Conservation (phyloP, 2,113 vertebrate species). For the Pungitius pungitius region DNA sequence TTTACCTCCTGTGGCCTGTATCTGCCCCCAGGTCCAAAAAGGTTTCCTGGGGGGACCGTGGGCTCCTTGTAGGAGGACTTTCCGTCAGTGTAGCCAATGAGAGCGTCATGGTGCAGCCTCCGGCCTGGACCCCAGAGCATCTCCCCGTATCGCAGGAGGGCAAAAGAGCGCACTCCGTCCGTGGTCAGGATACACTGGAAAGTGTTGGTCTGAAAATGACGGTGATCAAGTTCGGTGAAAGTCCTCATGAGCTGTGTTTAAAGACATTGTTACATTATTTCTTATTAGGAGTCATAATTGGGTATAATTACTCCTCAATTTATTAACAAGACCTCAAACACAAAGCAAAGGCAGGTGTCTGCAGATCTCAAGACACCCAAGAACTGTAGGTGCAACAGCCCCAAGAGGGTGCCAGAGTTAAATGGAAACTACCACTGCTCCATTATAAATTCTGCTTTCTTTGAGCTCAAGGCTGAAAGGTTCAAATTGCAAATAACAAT, state of each 20-base stretch:
- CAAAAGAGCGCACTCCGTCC: constrained; percentile 81
- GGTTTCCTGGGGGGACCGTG: constrained; percentile 69
- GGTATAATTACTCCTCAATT: background rate
- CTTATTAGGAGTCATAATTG: background rate
- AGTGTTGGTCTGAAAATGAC: constrained; percentile 80
- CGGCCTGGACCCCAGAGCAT: constrained; percentile 83
- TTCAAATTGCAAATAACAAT: constrained; percentile 33
- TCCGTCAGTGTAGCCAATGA: constrained; percentile 84
- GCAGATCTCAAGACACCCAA: background rate
- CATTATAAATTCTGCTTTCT: background rate
- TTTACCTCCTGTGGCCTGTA: constrained; percentile 80
- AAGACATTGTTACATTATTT: background rate
- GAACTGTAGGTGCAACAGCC: background rate
- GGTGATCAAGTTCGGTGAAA: background rate
- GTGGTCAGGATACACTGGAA: constrained; percentile 85
- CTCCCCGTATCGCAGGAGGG: constrained; percentile 78
- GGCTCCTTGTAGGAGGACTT: constrained; percentile 71
- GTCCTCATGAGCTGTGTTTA: background rate
- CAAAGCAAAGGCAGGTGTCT: constrained; percentile 9
- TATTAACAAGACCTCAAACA: background rate
- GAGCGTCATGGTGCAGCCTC: constrained; percentile 74
- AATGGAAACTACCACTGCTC: constrained; percentile 11
- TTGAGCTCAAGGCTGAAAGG: background rate
- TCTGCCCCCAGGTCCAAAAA: constrained; percentile 76
- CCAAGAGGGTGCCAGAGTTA: constrained; percentile 49